phyloP scores from a whole-genome alignment of 2,113 vertebrate genomes.

The Forbesichthys papilliferus region DNA sequence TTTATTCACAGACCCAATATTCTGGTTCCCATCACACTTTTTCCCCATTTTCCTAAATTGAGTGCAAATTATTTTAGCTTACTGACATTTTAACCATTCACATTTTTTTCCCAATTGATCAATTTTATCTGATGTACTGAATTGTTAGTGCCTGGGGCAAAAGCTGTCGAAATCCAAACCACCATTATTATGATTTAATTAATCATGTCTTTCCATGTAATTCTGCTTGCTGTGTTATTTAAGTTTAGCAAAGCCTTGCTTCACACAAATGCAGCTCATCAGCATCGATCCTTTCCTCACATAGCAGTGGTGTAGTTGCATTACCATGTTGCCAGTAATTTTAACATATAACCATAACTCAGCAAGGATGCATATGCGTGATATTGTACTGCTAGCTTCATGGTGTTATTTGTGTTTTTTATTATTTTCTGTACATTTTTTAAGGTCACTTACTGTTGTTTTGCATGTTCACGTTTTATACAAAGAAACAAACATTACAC shows the following conservation, averaged over 20 bases:
- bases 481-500: too few species aligned
- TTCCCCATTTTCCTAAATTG: neutral
- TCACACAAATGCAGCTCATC: conserved; percentile 1
- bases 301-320: neutral
- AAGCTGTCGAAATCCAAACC: conserved; percentile 39
- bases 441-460: too few species aligned
- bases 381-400: too few species aligned
- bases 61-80: neutral
- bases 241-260: conserved; percentile 3
- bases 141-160: conserved; percentile 29
- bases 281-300: conserved; percentile 8
- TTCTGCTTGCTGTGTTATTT: conserved; percentile 9
- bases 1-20: neutral
- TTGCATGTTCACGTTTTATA: too few species aligned
- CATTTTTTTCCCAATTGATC: conserved; percentile 20
- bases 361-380: too few species aligned
- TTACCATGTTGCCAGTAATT: too few species aligned
- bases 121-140: conserved; percentile 24
- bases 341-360: too few species aligned
- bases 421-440: too few species aligned
- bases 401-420: too few species aligned
- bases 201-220: conserved; percentile 22
- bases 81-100: conserved; percentile 29
- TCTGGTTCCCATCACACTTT: neutral
- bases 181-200: conserved; percentile 38